phyloP scores from a whole-genome alignment of 2,113 vertebrate species.

The Ammospiza nelsoni region DNA sequence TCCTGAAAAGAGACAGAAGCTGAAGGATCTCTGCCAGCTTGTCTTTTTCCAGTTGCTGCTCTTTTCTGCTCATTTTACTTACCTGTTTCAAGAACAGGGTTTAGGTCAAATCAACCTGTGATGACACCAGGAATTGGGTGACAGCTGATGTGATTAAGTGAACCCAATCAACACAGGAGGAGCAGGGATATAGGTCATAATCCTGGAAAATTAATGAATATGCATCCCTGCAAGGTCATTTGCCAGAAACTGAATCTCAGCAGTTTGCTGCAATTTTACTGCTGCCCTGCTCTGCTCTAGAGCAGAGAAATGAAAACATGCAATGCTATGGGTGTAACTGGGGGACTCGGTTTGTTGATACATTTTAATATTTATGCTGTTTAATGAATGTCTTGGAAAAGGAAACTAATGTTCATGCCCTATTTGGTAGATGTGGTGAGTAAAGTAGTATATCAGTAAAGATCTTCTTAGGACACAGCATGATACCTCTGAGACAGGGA shows the following conservation, averaged over 20 bases:
- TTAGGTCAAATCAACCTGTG: not conserved
- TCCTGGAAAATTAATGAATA: not conserved
- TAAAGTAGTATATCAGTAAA: not conserved
- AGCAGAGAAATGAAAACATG: not conserved
- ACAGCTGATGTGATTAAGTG: conserved; percentile 3
- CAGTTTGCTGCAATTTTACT: not conserved
- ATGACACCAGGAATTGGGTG: not conserved
- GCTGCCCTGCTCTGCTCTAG: not conserved
- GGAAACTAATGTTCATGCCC: not conserved
- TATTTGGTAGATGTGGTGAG: not conserved
- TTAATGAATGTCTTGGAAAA: not conserved
- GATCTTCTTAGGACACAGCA: not conserved
- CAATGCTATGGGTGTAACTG: not conserved
- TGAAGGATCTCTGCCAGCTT: not conserved
- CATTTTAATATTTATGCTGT: not conserved
- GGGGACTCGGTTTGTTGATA: not conserved
- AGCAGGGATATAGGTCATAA: not conserved
- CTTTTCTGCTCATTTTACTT: not conserved
- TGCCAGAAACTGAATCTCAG: not conserved
- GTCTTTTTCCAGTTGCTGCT: not conserved
- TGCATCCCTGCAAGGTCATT: not conserved
- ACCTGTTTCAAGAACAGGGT: not conserved
- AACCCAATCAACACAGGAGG: not conserved
- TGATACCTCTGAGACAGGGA: not conserved
- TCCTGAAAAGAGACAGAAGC: not conserved